Percentiles rank a stretch among this genome's conserved stretches.
These are phyloP conservation scores for Myopa tessellatipennis DNA, from an alignment of 2,888 invertebrate genomes.

Conservation along the genomic window DNA sequence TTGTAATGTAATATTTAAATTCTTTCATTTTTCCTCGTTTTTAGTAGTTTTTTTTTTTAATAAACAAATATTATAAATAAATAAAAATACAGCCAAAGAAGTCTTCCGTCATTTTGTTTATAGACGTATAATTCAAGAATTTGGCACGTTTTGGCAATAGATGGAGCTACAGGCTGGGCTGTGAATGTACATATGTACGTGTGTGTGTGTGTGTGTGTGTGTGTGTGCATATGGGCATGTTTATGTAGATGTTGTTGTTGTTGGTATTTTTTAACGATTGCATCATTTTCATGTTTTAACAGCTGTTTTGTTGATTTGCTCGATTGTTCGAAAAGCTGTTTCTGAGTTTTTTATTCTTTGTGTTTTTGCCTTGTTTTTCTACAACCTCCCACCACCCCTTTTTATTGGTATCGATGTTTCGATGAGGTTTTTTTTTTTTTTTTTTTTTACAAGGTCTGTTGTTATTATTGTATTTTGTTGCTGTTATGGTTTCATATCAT, in stretches of 20 bases:
- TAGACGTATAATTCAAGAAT: neutral
- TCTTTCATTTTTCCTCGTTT: no score
- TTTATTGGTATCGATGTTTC: no score
- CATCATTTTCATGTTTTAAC: conserved; percentile 34
- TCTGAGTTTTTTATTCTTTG: neutral
- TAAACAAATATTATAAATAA: no score
- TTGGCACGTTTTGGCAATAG: neutral
- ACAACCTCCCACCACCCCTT: no score
- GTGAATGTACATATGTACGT: neutral
- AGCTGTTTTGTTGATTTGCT: conserved; percentile 26
- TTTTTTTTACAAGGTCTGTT: no score
- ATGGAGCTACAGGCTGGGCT: neutral
- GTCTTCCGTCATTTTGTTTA: neutral
- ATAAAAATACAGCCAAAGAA: no score
- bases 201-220: conserved; percentile 1
- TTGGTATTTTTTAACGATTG: conserved; percentile 23
- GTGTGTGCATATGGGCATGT: neutral
- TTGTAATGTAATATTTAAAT: no score
- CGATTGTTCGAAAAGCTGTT: neutral
- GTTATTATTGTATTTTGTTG: conserved; percentile 1
- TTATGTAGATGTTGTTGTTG: conserved; percentile 12
- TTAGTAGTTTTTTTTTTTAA: no score
- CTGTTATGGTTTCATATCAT: neutral
- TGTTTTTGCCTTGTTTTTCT: neutral
- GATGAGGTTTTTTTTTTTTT: no score